These are phyloP conservation scores for Planiliza haematocheilus DNA, from an alignment of 2,113 vertebrate species.

Conservation along the genomic window DNA sequence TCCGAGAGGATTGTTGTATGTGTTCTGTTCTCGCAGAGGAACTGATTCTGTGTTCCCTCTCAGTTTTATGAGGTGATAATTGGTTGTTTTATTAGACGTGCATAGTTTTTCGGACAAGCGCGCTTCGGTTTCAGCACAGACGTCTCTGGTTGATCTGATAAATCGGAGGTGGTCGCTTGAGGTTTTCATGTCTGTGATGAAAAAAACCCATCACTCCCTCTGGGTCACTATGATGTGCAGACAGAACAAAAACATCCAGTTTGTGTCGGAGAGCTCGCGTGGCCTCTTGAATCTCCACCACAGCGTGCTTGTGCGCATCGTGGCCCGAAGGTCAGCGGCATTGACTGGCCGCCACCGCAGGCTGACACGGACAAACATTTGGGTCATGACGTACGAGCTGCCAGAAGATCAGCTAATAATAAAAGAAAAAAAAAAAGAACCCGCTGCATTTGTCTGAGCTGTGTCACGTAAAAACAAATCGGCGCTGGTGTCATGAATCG, in stretches of 20 bases:
- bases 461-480: neutral
- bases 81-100: neutral
- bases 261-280: neutral
- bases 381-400: constrained; percentile 43
- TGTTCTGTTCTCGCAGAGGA: neutral
- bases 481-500: constrained; percentile 1
- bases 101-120: neutral
- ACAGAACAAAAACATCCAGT: neutral
- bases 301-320: too few species aligned
- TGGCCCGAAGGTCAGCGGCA: constrained; percentile 12
- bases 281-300: neutral
- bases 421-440: neutral
- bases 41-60: neutral
- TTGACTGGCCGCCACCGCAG: constrained; percentile 1
- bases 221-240: neutral
- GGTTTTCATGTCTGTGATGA: neutral
- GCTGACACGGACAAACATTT: constrained; percentile 11
- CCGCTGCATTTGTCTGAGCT: too few species aligned
- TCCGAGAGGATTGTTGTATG: neutral
- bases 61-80: constrained; percentile 30
- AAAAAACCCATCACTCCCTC: neutral
- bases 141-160: accelerated
- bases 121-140: accelerated
- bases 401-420: neutral
- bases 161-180: neutral